Base-by-base conservation (phyloP, 2,888 invertebrate genomes). In the Pristionchus arcanus region DNA sequence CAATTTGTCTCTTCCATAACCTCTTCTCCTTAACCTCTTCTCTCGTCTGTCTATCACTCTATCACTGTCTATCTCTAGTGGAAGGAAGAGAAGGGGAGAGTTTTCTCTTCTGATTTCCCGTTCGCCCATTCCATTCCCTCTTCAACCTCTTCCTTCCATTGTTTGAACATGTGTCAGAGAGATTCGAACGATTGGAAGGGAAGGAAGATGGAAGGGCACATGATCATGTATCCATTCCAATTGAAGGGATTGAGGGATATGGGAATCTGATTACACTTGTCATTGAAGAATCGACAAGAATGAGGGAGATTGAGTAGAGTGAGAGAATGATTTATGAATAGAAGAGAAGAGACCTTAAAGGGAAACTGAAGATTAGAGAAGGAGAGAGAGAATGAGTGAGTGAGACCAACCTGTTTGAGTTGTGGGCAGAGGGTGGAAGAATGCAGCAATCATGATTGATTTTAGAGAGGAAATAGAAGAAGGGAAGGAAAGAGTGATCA, bases 141-240 rank as follows among this genome's bases (percentile, higher is more conserved):
- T 37, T 25, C 81, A 49, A 49, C 81, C 49, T 81, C 71, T 71
- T 71, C 31, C 71, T 34, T 71, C 71, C 81, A 81, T 81, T 81
- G 81, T 81, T 81, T 81, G 81, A 81, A 81, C 81, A 81, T 81
- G 81, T 81, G 81, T 81, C 81, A 81, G 37, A 81, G 74, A 74
- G 49, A 42, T 42, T n/a, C 42, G 81, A 81, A 49, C 25, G 81
- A 81, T 49, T 42, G 49, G 81, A 81, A 81, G 81, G 49, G n/a
- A 81, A 49, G 81, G 81, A 49, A 81, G 42, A 31, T 34, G 25
- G 31, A 74, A 49, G 42, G 34, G 49, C n/a, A 42, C 42, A 34
- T 71, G 71, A 71, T 31, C 31, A 37, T 81, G 81, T 7, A 49
- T 42, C 28, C n/a, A 49, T 37, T 34, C 1, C 16, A 37, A 31